Percentiles rank a stretch among this genome's conserved stretches.
Conservation (phyloP, 2,888 invertebrate genomes). For the Bedellia somnulentella region DNA sequence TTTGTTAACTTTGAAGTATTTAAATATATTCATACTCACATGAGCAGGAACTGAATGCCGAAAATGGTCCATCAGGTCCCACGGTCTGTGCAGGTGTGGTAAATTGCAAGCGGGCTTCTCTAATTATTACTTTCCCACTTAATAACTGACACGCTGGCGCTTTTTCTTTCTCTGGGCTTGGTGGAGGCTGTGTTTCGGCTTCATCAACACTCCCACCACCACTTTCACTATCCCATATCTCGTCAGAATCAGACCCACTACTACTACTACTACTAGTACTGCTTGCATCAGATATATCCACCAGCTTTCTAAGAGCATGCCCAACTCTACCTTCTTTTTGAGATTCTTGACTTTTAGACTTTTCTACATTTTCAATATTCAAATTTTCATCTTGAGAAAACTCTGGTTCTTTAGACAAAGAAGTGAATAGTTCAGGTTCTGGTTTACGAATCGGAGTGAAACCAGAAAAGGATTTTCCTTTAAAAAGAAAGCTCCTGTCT, state of each 20-base stretch:
- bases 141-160: constrained; percentile 47
- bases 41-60: constrained; percentile 30
- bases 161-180: constrained; percentile 49
- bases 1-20: too few relatives aligned
- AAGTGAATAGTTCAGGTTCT: constrained; percentile 33
- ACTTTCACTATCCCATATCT: constrained; percentile 48
- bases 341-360: constrained; percentile 26
- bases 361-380: constrained; percentile 33
- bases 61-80: constrained; percentile 70
- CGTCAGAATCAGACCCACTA: constrained; percentile 48
- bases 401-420: constrained; percentile 39
- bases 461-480: constrained; percentile 45
- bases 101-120: constrained; percentile 69
- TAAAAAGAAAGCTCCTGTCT: constrained; percentile 36
- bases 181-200: constrained; percentile 32
- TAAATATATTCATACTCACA: constrained; percentile 29
- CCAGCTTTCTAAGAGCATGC: constrained; percentile 47
- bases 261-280: constrained; percentile 45
- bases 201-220: constrained; percentile 37
- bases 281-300: constrained; percentile 54
- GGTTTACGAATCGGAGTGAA: constrained; percentile 29
- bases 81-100: constrained; percentile 43
- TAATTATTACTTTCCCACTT: constrained; percentile 68
- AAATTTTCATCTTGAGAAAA: constrained; percentile 41
- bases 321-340: constrained; percentile 42